Conservation (phyloP, 2,113 vertebrate genomes). For the Pygoscelis antarcticus region DNA sequence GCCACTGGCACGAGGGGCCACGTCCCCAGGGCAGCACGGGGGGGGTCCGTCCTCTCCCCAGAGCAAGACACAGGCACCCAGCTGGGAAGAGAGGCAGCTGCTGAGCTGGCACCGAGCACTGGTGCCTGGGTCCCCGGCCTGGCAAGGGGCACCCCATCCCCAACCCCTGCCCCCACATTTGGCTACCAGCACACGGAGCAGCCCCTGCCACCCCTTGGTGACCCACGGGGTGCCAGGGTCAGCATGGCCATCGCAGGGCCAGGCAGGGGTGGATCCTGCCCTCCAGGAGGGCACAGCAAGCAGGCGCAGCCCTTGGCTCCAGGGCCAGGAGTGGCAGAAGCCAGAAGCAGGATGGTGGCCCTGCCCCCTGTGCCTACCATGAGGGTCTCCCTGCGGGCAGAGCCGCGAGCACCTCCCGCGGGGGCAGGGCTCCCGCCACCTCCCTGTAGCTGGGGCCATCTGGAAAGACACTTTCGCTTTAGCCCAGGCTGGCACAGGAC, state of each 20-base stretch:
- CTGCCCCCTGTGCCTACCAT: not conserved
- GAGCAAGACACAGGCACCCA: not conserved
- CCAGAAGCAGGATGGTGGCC: not conserved
- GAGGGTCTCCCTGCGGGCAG: not conserved
- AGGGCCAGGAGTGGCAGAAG: not conserved
- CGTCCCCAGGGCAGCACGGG: accelerated
- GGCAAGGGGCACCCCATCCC: not conserved
- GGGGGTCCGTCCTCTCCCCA: accelerated
- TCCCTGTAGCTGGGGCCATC: not conserved
- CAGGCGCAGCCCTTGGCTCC: not conserved
- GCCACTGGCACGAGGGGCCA: not conserved
- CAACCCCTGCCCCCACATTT: not conserved
- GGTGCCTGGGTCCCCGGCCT: not conserved
- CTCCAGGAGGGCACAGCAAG: not conserved
- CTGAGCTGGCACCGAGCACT: not conserved
- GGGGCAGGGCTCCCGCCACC: not conserved
- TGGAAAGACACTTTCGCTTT: not conserved
- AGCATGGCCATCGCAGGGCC: accelerated
- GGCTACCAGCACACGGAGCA: not conserved
- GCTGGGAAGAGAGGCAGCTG: not conserved
- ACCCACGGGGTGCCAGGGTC: not conserved
- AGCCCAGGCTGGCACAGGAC: not conserved
- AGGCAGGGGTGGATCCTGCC: not conserved
- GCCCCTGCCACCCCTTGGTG: not conserved
- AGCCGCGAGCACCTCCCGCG: accelerated